Percentiles rank a stretch among this genome's conserved stretches.
Conservation (phyloP, 2,888 invertebrate species). For the Melinopterus prodromus region DNA sequence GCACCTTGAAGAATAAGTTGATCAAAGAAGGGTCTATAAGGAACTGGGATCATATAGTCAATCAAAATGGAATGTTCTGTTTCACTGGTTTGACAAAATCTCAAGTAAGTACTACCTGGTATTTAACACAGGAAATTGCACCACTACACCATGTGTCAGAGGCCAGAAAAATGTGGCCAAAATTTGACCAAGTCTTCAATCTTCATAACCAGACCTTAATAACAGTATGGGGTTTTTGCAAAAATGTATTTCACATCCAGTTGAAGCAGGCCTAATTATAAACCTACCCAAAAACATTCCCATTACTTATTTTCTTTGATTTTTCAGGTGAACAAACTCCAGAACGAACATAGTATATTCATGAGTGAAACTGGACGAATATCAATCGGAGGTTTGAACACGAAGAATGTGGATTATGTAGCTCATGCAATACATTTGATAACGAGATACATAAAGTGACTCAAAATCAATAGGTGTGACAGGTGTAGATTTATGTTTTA, state of each 20-base stretch:
- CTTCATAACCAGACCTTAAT: no score
- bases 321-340: slow-evolving; percentile 81
- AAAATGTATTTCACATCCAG: no score
- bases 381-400: slow-evolving; percentile 95
- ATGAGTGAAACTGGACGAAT: slow-evolving; percentile 98
- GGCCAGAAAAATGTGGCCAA: no score
- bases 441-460: slow-evolving; percentile 65
- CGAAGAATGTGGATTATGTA: slow-evolving; percentile 93
- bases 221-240: no score
- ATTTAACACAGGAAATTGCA: no score
- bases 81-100: slow-evolving; percentile 91
- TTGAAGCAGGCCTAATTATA: no score
- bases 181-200: no score
- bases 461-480: neutral
- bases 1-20: slow-evolving; percentile 78
- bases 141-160: no score
- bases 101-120: slow-evolving; percentile 68
- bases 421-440: slow-evolving; percentile 94
- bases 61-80: slow-evolving; percentile 99
- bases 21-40: slow-evolving; percentile 81
- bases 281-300: no score
- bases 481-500: neutral
- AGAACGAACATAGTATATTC: slow-evolving; percentile 91
- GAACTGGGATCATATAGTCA: slow-evolving; percentile 94
- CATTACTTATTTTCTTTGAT: no score